phyloP scores from a whole-genome alignment of 2,797 vertebrate species.

The Vespertilio murinus region DNA sequence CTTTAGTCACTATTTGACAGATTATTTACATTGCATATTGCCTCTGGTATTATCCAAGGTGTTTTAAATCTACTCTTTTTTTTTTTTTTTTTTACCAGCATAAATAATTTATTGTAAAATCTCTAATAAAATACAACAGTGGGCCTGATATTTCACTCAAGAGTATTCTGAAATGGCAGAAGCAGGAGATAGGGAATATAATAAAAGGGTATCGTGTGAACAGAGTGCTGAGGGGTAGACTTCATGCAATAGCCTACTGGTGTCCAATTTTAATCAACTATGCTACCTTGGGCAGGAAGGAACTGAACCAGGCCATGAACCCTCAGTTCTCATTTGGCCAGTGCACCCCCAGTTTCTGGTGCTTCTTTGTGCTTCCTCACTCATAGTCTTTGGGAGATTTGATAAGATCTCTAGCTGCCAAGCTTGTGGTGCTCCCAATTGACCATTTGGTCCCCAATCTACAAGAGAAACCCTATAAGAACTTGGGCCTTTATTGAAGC shows the following conservation, averaged over 20 bases:
- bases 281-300: background rate
- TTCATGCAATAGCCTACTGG: background rate
- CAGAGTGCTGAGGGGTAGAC: background rate
- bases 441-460: background rate
- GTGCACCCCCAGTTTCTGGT: background rate
- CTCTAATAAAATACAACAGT: background rate
- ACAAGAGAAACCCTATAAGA: background rate
- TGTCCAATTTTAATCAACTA: background rate
- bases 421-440: background rate
- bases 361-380: background rate
- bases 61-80: background rate
- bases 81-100: background rate
- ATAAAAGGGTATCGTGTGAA: background rate
- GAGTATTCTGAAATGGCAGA: background rate
- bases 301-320: background rate
- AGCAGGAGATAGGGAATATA: background rate
- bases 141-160: background rate
- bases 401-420: background rate
- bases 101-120: constrained; percentile 55
- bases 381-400: background rate
- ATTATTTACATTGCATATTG: background rate
- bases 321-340: background rate
- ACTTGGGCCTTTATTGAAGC: constrained; percentile 69
- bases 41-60: background rate
- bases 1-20: background rate